A percentile compares a stretch with the other conserved stretches of the same genome.
phyloP scores from a whole-genome alignment of 2,888 invertebrate species.

The Parapristionchus giblindavisi region DNA sequence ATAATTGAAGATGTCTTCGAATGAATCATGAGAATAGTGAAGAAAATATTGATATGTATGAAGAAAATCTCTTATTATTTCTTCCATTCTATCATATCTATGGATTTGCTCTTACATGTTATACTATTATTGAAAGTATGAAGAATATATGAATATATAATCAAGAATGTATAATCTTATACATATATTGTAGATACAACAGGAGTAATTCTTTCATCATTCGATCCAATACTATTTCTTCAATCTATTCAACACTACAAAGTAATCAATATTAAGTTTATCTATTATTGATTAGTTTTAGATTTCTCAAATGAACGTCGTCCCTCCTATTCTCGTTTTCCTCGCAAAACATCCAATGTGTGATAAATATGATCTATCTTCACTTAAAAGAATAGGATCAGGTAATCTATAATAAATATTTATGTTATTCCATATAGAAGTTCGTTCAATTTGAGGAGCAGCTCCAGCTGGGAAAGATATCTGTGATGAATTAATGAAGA shows the following conservation, averaged over 20 bases:
- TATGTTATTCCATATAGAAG: too few species aligned
- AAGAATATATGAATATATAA: not conserved
- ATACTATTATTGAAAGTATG: not conserved
- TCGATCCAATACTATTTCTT: not conserved
- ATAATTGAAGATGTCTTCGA: not conserved
- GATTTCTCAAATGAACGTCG: slow-evolving; percentile 74
- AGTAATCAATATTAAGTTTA: not conserved
- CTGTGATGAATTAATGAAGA: slow-evolving; percentile 58
- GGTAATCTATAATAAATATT: slow-evolving; percentile 1
- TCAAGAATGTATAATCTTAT: not conserved
- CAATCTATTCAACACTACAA: not conserved
- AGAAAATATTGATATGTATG: not conserved
- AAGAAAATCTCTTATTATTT: not conserved
- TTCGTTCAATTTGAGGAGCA: slow-evolving; percentile 50
- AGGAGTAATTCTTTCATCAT: not conserved
- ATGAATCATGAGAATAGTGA: not conserved
- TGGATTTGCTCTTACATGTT: not conserved
- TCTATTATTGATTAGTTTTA: slow-evolving; percentile 17
- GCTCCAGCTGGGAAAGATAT: slow-evolving; percentile 66
- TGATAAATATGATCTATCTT: slow-evolving; percentile 80
- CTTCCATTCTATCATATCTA: not conserved
- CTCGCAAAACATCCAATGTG: slow-evolving; percentile 79
- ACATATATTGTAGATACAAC: not conserved
- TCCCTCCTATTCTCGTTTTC: slow-evolving; percentile 84
- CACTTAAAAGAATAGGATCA: slow-evolving; percentile 74